phyloP scores from a whole-genome alignment of 2,797 vertebrate genomes.

The Limnodromus scolopaceus region DNA sequence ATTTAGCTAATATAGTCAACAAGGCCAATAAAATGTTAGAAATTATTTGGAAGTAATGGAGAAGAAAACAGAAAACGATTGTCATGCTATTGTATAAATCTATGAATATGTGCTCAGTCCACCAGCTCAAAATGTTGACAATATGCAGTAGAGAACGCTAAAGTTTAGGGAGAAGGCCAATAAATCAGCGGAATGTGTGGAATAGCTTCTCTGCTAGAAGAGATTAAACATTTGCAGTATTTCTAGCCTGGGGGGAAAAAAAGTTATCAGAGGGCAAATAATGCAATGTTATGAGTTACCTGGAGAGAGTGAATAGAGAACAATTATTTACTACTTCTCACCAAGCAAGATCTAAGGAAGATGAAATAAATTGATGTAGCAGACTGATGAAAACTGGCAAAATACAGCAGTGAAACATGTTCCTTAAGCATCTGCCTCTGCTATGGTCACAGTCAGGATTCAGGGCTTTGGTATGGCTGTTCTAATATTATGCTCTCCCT shows the following conservation, averaged over 20 bases:
- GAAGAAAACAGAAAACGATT: not conserved
- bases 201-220: not conserved
- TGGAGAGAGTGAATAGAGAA: not conserved
- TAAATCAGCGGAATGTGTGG: not conserved
- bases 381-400: not conserved
- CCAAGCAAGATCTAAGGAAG: not conserved
- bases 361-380: not conserved
- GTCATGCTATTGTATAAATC: not conserved
- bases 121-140: not conserved
- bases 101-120: not conserved
- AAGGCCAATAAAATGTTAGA: not conserved
- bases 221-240: not conserved
- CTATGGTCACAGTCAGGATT: not conserved
- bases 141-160: not conserved
- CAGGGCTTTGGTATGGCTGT: not conserved
- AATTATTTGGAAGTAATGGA: not conserved
- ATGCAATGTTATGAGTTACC: not conserved
- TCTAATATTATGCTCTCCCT: not conserved
- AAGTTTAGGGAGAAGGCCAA: not conserved
- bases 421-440: not conserved
- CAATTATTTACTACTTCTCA: not conserved
- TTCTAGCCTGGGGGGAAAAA: not conserved
- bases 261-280: not conserved
- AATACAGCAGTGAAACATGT: not conserved
- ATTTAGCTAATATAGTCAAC: not conserved